Evolutionary conservation across 1,140 invertebrate species (phyloP), one percentile per base, ranked within the genome.

Genomic region (Delia radicum): DNA sequence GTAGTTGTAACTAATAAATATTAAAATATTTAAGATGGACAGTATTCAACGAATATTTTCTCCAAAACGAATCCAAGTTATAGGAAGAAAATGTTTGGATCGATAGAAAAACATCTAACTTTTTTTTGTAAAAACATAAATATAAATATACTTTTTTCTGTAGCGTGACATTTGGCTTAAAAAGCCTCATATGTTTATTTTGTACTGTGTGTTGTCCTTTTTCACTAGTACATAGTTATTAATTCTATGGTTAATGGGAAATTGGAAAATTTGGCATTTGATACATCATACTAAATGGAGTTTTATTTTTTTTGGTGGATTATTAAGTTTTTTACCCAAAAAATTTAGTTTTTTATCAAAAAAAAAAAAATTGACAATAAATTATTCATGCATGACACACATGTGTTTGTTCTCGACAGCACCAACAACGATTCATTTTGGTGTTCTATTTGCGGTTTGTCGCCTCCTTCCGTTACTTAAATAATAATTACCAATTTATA

Each of bases 361-460:
- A 7, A 33, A 18, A 2, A 27, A 21, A 24, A 27, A 73, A 48
- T 42, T 21, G 75, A 74, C 75, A 67, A 76, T 76, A 74, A 76
- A 76, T 74, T 74, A 76, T 76, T 74, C 75, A 76, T 76, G 72
- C 72, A 61, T 71, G 73, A 55, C 75, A 76, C 72, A 74, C 72
- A 76, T 76, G 75, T 69, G 65, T 69, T 33, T 18, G 65, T 69
- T 69, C 65, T 33, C 65, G 33, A 69, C 29, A 33, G 15, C 65
- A 33, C 18, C 42, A 61, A 55, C 69, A 72, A 37, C 21, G 4
- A 29, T 42, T 42, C 12, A 42, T 42, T 15, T 15, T 42, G n/a
- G 37, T 69, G 31, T 69, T 65, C 69, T 31, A 73, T 73, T 73
- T 63, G 55, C 46, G 26, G 69, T 73, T 76, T 61, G 63, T 63